phyloP scores from a whole-genome alignment of 2,888 invertebrate species.

The Hydropsyche betteni region DNA sequence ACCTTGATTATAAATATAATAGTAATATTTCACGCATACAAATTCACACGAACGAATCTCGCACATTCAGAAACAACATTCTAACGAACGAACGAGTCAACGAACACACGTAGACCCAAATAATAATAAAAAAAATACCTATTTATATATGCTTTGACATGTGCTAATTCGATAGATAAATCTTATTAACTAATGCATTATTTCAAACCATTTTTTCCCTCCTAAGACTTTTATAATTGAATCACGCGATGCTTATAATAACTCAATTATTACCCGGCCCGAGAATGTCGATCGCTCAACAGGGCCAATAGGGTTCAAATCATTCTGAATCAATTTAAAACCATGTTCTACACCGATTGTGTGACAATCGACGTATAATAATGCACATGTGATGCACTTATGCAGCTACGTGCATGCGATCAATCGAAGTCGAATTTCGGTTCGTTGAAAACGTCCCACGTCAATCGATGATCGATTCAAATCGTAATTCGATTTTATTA shows the following conservation, averaged over 20 bases:
- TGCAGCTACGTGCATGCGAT: background rate
- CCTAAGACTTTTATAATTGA: background rate
- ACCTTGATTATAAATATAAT: constrained; percentile 34
- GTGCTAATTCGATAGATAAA: constrained; percentile 37
- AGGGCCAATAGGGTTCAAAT: constrained; percentile 25
- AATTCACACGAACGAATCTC: background rate
- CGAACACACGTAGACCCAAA: background rate
- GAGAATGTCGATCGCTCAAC: constrained; percentile 32
- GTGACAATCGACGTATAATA: constrained; percentile 8
- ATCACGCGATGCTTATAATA: constrained; percentile 27
- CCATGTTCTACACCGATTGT: background rate
- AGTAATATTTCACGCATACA: constrained; percentile 14
- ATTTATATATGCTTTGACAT: constrained; percentile 40
- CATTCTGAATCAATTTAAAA: constrained; percentile 2
- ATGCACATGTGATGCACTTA: background rate
- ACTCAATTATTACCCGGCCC: constrained; percentile 47
- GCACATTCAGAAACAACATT: background rate
- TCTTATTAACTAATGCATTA: constrained; percentile 16
- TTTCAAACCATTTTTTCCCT: background rate
- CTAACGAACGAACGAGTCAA: background rate
- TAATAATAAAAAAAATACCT: constrained; percentile 17
- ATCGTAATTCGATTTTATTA: too few species aligned
- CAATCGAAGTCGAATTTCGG: too few species aligned
- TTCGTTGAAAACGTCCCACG: constrained; percentile 13
- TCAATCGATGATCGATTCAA: constrained; percentile 1